Evolutionary conservation across 1,140 invertebrate genomes (phyloP), one percentile per base, ranked within the genome.

Genomic region (Periplaneta americana): DNA sequence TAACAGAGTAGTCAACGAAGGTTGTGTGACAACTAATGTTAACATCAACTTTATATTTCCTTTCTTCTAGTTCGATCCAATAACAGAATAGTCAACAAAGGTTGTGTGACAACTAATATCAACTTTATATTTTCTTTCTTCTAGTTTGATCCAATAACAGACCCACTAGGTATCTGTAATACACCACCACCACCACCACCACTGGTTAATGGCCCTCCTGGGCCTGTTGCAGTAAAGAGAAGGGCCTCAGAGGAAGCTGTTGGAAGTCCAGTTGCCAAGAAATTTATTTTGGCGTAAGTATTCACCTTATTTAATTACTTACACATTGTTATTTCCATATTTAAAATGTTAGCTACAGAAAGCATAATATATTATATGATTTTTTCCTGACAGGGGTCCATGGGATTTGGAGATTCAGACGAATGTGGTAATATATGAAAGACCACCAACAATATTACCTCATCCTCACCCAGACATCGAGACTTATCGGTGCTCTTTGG

Each of bases 321-420:
- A 66, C n/a, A 8, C 22, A 6, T 66, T 66, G 8, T 66, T 66
- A n/a, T 66, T 4, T 66, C 28, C 28, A 66, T 28, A 22, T n/a
- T 66, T 28, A 28, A 66, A 66, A n/a, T 66, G n/a, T n/a, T n/a
- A n/a, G n/a, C n/a, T n/a, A n/a, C n/a, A n/a, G n/a, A n/a, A 79
- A n/a, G 0, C 28, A 31, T 76, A 22, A 74, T 75, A n/a, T 77
- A 57, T 74, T 82, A 80, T 83, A 74, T 82, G 81, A 75, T 79
- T 79, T 81, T 37, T 81, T 79, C 35, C 84, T 85, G 88, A 81
- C 85, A 94, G 93, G 34, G 97, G 97, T 8, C 98, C 97, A 28
- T 99, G 97, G 97, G 97, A 99, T 88, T 92, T 99, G 85, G 97
- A 98, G 87, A 92, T 99, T 82, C 92, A 93, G 36, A 98, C 97